These are phyloP conservation scores for Paracanthobrama guichenoti DNA, from an alignment of 2,113 vertebrate genomes.

Conservation along the genomic window DNA sequence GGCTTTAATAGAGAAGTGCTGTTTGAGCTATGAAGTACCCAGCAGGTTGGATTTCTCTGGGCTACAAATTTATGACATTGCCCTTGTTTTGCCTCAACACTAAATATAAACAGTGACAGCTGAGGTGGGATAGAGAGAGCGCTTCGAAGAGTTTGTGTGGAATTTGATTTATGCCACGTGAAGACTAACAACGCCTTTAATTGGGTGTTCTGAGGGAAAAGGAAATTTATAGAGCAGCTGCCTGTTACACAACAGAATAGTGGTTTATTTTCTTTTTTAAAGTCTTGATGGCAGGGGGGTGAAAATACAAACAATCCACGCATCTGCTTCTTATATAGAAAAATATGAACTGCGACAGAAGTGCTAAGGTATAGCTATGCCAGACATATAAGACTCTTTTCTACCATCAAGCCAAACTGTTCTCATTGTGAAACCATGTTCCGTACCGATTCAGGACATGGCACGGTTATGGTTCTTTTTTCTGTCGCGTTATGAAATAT, in stretches of 20 bases:
- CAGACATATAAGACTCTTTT: background rate
- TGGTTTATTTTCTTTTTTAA: conserved; percentile 36
- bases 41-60: conserved; percentile 58
- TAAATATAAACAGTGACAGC: conserved; percentile 76
- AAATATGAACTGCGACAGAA: background rate
- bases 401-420: background rate
- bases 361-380: background rate
- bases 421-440: background rate
- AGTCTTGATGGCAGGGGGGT: conserved; percentile 1
- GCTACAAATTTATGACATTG: conserved; percentile 58
- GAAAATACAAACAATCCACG: conserved; percentile 32
- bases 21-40: conserved; percentile 45
- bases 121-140: conserved; percentile 62
- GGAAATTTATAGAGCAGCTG: conserved; percentile 58
- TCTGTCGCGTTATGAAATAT: background rate
- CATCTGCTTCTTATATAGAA: background rate
- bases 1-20: conserved; percentile 27
- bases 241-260: conserved; percentile 46
- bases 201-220: conserved; percentile 52
- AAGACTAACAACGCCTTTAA: conserved; percentile 63
- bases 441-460: background rate
- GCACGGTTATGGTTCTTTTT: background rate
- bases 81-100: conserved; percentile 60
- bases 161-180: conserved; percentile 65
- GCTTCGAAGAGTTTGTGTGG: conserved; percentile 61